phyloP scores from a whole-genome alignment of 2,888 invertebrate genomes.

The Toxonevra muliebris region DNA sequence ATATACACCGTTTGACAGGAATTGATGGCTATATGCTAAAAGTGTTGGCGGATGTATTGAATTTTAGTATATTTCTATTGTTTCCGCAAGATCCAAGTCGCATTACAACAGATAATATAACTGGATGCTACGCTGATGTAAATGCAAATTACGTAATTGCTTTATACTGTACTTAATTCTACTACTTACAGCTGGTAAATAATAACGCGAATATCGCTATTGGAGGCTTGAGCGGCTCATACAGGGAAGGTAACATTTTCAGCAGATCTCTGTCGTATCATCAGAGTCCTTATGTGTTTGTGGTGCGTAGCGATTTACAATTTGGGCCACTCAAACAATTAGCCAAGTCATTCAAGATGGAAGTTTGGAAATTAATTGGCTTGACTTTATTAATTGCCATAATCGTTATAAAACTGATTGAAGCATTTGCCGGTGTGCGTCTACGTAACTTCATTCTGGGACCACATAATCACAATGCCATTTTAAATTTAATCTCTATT shows the following conservation, averaged over 20 bases:
- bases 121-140: slow-evolving; percentile 51
- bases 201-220: slow-evolving; percentile 48
- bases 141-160: slow-evolving; percentile 16
- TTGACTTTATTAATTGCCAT: slow-evolving; percentile 25
- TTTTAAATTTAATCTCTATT: slow-evolving; percentile 44
- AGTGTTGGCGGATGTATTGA: slow-evolving; percentile 43
- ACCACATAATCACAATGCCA: slow-evolving; percentile 34
- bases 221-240: slow-evolving; percentile 52
- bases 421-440: neutral
- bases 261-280: slow-evolving; percentile 49
- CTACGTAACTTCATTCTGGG: slow-evolving; percentile 40
- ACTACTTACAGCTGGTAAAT: slow-evolving; percentile 43
- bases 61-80: slow-evolving; percentile 48
- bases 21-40: slow-evolving; percentile 55
- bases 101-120: slow-evolving; percentile 37
- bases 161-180: neutral
- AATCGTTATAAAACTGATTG: slow-evolving; percentile 23
- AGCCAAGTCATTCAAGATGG: slow-evolving; percentile 43
- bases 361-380: slow-evolving; percentile 46
- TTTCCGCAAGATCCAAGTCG: slow-evolving; percentile 39
- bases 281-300: slow-evolving; percentile 47
- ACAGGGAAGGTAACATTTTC: slow-evolving; percentile 41
- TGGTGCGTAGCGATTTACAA: slow-evolving; percentile 43
- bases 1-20: slow-evolving; percentile 46
- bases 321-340: slow-evolving; percentile 44